These are phyloP conservation scores for Heliornis fulica DNA, from an alignment of 2,113 vertebrate species.

Conservation along the genomic window DNA sequence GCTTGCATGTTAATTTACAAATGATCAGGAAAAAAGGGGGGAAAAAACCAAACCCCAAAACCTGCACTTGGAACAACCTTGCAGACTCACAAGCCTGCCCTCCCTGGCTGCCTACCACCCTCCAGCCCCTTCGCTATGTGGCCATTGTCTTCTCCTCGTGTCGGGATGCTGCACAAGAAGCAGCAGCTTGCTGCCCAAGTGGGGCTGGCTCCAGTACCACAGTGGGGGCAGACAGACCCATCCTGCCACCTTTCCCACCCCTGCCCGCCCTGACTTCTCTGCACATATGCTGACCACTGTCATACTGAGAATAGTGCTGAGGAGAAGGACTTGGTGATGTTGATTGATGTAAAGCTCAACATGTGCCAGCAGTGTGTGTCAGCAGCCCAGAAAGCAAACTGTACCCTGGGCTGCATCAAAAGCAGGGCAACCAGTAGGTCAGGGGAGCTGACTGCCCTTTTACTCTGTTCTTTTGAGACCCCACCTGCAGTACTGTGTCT, in stretches of 20 bases:
- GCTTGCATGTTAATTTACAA: neutral
- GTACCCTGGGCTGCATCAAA: too few relatives aligned
- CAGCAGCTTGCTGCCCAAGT: neutral
- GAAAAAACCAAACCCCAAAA: too few relatives aligned
- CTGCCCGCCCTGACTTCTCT: slow-evolving; percentile 67
- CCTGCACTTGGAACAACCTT: neutral
- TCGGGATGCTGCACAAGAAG: fast-evolving
- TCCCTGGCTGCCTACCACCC: fast-evolving
- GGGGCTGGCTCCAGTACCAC: fast-evolving
- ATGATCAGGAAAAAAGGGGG: neutral
- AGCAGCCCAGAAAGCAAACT: too few relatives aligned
- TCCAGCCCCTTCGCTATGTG: neutral
- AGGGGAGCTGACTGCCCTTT: too few relatives aligned
- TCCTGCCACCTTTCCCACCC: neutral
- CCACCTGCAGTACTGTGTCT: too few relatives aligned
- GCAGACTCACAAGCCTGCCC: neutral
- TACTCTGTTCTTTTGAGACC: too few relatives aligned
- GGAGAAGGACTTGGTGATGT: too few relatives aligned
- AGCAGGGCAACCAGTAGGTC: too few relatives aligned
- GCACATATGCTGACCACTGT: slow-evolving; percentile 72
- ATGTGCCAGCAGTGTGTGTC: too few relatives aligned
- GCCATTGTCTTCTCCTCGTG: neutral
- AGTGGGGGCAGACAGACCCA: neutral
- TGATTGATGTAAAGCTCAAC: too few relatives aligned
- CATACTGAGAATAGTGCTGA: too few relatives aligned